Conservation (phyloP, 1,140 invertebrate genomes). For the Lamellibrachia luymesi region DNA sequence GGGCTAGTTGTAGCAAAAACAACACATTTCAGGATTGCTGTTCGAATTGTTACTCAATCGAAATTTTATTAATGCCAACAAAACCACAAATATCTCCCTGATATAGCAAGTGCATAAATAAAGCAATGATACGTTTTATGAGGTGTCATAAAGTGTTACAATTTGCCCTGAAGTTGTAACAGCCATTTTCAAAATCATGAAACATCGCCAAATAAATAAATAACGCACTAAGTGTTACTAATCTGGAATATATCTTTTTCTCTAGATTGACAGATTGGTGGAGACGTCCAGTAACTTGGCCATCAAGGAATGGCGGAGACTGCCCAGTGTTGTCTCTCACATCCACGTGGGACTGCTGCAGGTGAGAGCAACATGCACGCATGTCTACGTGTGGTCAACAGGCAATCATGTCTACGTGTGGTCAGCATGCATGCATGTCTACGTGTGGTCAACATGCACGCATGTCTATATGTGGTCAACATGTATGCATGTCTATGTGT, state of each 20-base stretch:
- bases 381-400: not conserved
- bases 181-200: no score
- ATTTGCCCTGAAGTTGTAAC: no score
- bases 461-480: not conserved
- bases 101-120: not conserved
- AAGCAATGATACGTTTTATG: not conserved
- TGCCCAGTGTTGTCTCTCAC: constrained; percentile 87
- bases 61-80: no score
- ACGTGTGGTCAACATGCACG: not conserved
- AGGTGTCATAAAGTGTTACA: not conserved
- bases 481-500: not conserved
- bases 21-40: no score
- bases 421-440: not conserved
- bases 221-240: no score
- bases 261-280: constrained; percentile 69
- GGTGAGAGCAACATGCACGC: constrained; percentile 63
- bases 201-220: no score
- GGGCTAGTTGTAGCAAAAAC: no score
- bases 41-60: no score
- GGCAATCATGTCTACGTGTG: no score
- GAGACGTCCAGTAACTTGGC: constrained; percentile 83
- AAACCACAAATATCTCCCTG: not conserved
- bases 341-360: constrained; percentile 88
- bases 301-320: constrained; percentile 88
- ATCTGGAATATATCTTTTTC: no score